phyloP scores from a whole-genome alignment of 2,113 vertebrate genomes.

The Candoia aspera region DNA sequence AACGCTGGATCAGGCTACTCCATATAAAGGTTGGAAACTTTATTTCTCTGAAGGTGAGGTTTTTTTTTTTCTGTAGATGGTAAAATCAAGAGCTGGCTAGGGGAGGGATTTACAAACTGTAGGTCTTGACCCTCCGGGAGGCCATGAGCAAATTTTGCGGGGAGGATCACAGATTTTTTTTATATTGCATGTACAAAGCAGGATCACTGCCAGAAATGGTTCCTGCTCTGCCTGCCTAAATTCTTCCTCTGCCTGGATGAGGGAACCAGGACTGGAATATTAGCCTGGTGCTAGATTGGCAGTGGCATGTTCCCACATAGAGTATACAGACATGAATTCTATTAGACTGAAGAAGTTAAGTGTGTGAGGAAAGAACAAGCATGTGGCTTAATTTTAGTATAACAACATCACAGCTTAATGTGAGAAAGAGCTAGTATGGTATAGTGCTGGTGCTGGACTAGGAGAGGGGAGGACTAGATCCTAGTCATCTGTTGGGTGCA shows the following conservation, averaged over 20 bases:
- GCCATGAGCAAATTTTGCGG: neutral
- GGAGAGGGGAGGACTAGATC: neutral
- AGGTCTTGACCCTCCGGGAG: neutral
- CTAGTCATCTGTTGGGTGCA: neutral
- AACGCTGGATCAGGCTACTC: constrained; percentile 80
- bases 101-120: neutral
- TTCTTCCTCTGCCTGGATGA: neutral
- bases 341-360: neutral
- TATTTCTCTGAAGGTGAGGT: constrained; percentile 93
- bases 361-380: neutral
- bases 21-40: constrained; percentile 92
- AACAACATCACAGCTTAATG: neutral
- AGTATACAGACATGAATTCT: neutral
- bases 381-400: neutral
- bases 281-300: neutral
- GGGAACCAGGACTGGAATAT: neutral
- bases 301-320: neutral
- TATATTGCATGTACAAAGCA: neutral
- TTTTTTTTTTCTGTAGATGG: neutral
- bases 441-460: neutral
- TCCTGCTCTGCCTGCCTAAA: neutral
- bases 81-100: neutral
- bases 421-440: neutral
- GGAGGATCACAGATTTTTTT: neutral
- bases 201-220: neutral